These are phyloP conservation scores for Lineus longissimus DNA, from an alignment of 1,140 invertebrate species.

Conservation along the genomic window DNA sequence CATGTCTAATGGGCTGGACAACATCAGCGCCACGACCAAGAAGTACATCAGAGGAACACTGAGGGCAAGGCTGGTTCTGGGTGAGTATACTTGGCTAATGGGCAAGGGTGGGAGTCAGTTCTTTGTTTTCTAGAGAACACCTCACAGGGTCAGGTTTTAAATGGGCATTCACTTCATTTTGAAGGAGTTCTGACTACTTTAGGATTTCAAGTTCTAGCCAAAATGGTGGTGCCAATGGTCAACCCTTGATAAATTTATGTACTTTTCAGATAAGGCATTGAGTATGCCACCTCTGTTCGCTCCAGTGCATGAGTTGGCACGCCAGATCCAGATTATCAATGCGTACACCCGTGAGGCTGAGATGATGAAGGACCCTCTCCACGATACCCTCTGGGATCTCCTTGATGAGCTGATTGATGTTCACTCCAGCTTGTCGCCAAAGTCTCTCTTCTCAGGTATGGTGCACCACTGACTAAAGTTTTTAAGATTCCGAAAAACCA, in stretches of 20 bases:
- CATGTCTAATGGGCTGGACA: conserved; percentile 28
- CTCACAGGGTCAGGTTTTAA: no score
- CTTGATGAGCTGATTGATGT: conserved; percentile 46
- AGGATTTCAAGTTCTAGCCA: no score
- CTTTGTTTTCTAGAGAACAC: no score
- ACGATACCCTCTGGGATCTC: conserved; percentile 42
- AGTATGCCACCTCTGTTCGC: conserved; percentile 41
- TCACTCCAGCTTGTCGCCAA: conserved; percentile 32
- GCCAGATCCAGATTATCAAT: conserved; percentile 48
- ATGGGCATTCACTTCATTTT: no score
- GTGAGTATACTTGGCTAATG: conserved; percentile 20
- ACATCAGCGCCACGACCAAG: conserved; percentile 34
- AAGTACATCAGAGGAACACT: conserved; percentile 44
- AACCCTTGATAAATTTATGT: not conserved
- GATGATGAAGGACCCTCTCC: conserved; percentile 35
- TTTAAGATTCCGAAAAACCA: no score
- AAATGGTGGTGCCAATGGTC: no score
- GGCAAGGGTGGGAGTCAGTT: no score
- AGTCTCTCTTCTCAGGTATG: conserved; percentile 44
- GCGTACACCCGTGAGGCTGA: conserved; percentile 48
- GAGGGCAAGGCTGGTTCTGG: conserved; percentile 34
- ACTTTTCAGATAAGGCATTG: conserved; percentile 36
- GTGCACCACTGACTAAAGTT: not conserved
- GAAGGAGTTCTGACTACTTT: no score
- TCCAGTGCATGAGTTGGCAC: conserved; percentile 40